Conservation (phyloP, 2,113 vertebrate genomes). For the Marcusenius ussheri region DNA sequence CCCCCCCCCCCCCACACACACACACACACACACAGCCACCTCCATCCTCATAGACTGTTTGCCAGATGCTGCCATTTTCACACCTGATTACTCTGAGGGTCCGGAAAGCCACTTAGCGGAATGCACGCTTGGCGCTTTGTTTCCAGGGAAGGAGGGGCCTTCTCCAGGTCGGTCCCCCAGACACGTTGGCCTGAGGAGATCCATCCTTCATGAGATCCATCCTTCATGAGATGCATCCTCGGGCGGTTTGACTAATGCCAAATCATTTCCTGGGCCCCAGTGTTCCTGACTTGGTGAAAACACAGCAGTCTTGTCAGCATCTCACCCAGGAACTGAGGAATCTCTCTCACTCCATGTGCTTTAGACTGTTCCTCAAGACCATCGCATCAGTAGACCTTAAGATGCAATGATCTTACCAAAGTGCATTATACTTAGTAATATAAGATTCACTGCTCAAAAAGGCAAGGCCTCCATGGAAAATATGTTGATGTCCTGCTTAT, state of each 20-base stretch:
- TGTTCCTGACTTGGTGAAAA: not conserved
- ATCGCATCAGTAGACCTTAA: not conserved
- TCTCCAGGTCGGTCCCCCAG: not conserved
- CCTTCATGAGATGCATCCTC: not conserved
- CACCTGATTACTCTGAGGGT: constrained; percentile 51
- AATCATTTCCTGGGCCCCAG: not conserved
- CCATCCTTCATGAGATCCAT: not conserved
- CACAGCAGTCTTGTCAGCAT: not conserved
- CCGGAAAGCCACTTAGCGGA: constrained; percentile 43
- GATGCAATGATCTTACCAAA: not conserved
- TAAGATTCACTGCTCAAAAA: not conserved
- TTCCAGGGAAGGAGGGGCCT: not conserved
- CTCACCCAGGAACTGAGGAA: not conserved
- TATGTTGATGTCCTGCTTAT: not conserved
- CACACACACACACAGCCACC: not conserved
- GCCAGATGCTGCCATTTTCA: constrained; percentile 41
- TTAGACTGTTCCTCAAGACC: not conserved
- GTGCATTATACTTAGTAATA: not conserved
- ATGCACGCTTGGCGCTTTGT: constrained; percentile 30
- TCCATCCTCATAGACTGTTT: constrained; percentile 34
- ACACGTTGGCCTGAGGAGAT: not conserved
- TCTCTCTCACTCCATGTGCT: not conserved
- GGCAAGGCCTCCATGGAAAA: not conserved
- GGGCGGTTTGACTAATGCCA: not conserved
- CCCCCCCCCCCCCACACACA: no score